Percentiles rank a stretch among this genome's conserved stretches.
Evolutionary conservation across 1,140 invertebrate species (phyloP).

Genomic region (Thaumetopoea pityocampa): DNA sequence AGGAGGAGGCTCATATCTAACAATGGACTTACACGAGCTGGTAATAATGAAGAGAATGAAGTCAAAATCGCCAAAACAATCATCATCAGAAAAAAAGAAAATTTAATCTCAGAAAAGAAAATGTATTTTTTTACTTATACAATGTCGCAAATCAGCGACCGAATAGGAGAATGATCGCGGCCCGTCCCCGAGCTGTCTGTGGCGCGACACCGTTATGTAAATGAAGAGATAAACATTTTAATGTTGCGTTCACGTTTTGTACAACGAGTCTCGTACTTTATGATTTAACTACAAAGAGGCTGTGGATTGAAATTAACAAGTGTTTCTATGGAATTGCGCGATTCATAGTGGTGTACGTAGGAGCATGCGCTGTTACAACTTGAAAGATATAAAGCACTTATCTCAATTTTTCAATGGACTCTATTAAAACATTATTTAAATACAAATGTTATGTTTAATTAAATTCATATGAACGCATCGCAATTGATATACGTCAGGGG

Average conservation of each 20-base stretch:
- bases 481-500: too few species aligned
- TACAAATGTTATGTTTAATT: too few species aligned
- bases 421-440: too few species aligned
- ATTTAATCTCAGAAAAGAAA: conserved; percentile 1
- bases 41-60: too few species aligned
- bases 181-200: conserved; percentile 32
- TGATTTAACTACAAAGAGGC: conserved; percentile 13
- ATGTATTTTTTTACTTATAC: conserved; percentile 5
- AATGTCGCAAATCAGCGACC: conserved; percentile 11
- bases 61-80: background rate
- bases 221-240: conserved; percentile 37
- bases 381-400: too few species aligned
- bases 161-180: conserved; percentile 15
- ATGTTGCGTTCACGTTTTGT: conserved; percentile 22
- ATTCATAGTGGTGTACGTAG: too few species aligned
- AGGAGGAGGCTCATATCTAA: too few species aligned
- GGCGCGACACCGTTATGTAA: conserved; percentile 31
- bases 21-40: too few species aligned
- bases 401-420: too few species aligned
- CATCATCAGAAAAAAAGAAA: background rate
- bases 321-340: conserved; percentile 8
- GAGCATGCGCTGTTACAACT: too few species aligned
- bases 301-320: conserved; percentile 19
- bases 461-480: too few species aligned
- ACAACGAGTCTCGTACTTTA: conserved; percentile 16